Conservation (phyloP, 1,140 invertebrate genomes). For the Leptoteleia sp. region DNA sequence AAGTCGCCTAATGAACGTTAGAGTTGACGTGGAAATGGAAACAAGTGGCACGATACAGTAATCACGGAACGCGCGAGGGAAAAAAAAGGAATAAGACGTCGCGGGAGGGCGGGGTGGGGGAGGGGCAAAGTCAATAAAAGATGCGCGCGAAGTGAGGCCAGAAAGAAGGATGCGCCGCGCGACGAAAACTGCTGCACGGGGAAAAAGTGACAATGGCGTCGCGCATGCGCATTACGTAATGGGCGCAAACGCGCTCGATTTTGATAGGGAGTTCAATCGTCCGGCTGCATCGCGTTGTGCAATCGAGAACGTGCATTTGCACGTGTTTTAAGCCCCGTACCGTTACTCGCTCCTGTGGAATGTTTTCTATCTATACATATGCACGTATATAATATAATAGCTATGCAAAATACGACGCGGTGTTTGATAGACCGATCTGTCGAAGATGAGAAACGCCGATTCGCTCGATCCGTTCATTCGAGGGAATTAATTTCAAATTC, state of each 20-base stretch:
- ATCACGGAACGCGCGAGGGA: conserved; percentile 7
- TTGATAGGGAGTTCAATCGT: conserved; percentile 52
- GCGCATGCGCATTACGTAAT: conserved; percentile 37
- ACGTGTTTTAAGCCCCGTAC: conserved; percentile 56
- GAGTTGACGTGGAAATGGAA: conserved; percentile 28
- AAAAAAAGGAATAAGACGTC: background rate
- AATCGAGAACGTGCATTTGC: conserved; percentile 49
- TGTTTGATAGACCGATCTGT: conserved; percentile 30
- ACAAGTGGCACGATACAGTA: conserved; percentile 16
- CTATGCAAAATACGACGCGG: conserved; percentile 29
- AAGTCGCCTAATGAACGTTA: conserved; percentile 38
- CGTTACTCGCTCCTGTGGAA: conserved; percentile 62
- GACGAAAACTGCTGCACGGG: background rate
- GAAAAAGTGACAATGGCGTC: background rate
- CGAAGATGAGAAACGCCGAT: conserved; percentile 23
- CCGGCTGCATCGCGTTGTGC: conserved; percentile 50
- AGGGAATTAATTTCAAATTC: no score
- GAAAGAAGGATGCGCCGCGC: background rate
- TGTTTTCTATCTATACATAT: conserved; percentile 60
- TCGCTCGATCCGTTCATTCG: background rate
- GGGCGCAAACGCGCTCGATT: conserved; percentile 42
- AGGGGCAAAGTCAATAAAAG: no score
- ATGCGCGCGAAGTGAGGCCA: no score
- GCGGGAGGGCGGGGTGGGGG: no score
- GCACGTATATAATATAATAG: conserved; percentile 27